Conservation (phyloP, 2,113 vertebrate species). For the Nothobranchius furzeri region DNA sequence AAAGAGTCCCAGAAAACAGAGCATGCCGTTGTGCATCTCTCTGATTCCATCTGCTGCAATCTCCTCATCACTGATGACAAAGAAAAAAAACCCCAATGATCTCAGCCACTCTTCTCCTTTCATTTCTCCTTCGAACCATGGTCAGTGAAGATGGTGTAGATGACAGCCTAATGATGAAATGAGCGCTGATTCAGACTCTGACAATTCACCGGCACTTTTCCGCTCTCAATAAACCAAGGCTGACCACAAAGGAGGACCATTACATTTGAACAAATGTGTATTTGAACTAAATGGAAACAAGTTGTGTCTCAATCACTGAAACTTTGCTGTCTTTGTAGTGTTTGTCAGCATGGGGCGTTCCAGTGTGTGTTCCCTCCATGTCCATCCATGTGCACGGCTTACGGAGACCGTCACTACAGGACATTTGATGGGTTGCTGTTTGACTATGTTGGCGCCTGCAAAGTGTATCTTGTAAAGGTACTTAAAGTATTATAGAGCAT, state of each 20-base stretch:
- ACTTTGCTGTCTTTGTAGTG: conserved; percentile 74
- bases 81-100: conserved; percentile 58
- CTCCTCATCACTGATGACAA: conserved; percentile 50
- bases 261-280: conserved; percentile 38
- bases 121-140: conserved; percentile 45
- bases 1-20: conserved; percentile 53
- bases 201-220: conserved; percentile 45
- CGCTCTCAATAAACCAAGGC: conserved; percentile 38
- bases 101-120: conserved; percentile 55
- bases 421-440: conserved; percentile 93
- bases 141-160: conserved; percentile 48
- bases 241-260: conserved; percentile 44
- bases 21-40: conserved; percentile 58
- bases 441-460: conserved; percentile 91
- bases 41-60: conserved; percentile 57
- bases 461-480: conserved; percentile 93
- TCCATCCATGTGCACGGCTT: conserved; percentile 90
- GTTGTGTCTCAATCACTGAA: conserved; percentile 46
- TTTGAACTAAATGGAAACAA: conserved; percentile 55
- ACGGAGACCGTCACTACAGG: conserved; percentile 93
- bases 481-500: not conserved
- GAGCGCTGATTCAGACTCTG: conserved; percentile 56
- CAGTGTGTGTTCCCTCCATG: conserved; percentile 90
- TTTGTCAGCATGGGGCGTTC: conserved; percentile 90
- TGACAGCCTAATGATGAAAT: conserved; percentile 67